A percentile compares a stretch with the other conserved stretches of the same genome.
Evolutionary conservation across 2,888 invertebrate genomes (phyloP).

Genomic region (Osmoderma eremita): DNA sequence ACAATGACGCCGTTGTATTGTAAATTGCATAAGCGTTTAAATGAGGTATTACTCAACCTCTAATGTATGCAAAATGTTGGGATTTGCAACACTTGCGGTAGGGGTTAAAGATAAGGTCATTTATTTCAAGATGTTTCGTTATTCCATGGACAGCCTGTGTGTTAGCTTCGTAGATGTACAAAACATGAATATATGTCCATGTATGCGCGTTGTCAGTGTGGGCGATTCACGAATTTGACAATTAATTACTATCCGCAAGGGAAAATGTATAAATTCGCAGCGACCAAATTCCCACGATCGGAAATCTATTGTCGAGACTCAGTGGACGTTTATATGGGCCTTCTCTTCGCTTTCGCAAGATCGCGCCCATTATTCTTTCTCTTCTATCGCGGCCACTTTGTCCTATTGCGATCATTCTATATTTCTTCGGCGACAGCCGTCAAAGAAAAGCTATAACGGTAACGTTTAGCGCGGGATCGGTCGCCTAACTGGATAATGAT

Average conservation of each 20-base stretch:
- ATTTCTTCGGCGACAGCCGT: conserved; percentile 12
- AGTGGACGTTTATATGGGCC: conserved; percentile 17
- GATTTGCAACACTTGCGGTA: too few relatives aligned
- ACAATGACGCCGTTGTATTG: too few relatives aligned
- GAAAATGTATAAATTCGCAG: conserved; percentile 26
- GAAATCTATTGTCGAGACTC: conserved; percentile 37
- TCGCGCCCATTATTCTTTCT: conserved; percentile 24
- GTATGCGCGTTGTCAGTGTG: conserved; percentile 2
- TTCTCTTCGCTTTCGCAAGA: conserved; percentile 4
- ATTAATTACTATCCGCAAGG: conserved; percentile 31
- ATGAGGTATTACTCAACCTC: too few relatives aligned
- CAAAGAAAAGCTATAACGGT: conserved; percentile 38
- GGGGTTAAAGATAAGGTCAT: too few relatives aligned
- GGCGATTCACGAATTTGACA: conserved; percentile 35
- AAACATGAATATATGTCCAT: neutral
- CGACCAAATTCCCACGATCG: conserved; percentile 41
- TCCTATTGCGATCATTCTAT: conserved; percentile 21
- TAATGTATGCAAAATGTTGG: too few relatives aligned
- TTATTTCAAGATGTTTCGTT: too few relatives aligned
- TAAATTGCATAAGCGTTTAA: too few relatives aligned
- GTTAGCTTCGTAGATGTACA: neutral
- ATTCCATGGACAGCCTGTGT: too few relatives aligned
- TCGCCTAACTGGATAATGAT: conserved; percentile 37
- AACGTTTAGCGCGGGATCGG: conserved; percentile 32
- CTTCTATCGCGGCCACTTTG: conserved; percentile 8